Percentiles rank a stretch among this genome's conserved stretches.
phyloP scores from a whole-genome alignment of 1,140 invertebrate genomes.

The Cardiocondyla obscurior region DNA sequence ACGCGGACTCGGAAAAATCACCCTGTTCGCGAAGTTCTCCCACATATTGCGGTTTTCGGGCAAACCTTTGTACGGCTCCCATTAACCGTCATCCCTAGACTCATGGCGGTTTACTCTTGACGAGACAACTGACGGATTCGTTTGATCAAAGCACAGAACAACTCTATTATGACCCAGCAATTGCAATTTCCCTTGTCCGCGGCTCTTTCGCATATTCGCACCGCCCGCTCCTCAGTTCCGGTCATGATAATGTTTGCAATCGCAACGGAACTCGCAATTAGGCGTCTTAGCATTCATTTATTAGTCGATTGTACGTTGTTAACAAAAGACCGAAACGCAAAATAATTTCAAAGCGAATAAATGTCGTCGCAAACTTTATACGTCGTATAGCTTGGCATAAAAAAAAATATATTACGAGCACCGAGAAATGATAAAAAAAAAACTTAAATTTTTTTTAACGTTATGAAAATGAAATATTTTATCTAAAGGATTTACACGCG shows the following conservation, averaged over 20 bases:
- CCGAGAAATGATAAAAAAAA: background rate
- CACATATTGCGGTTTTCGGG: constrained; percentile 34
- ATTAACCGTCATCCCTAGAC: constrained; percentile 20
- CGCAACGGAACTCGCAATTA: background rate
- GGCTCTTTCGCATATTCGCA: background rate
- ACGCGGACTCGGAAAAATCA: constrained; percentile 24
- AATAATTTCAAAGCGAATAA: background rate
- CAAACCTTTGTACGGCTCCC: constrained; percentile 54
- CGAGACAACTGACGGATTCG: constrained; percentile 38
- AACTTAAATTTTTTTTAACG: background rate
- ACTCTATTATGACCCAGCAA: constrained; percentile 15
- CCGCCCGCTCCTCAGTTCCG: background rate
- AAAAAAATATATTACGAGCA: no score
- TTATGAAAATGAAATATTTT: background rate
- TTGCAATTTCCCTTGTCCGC: background rate
- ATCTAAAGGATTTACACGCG: background rate
- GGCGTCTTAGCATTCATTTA: background rate
- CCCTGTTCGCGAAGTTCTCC: background rate
- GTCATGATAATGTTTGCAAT: background rate
- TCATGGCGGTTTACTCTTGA: constrained; percentile 29
- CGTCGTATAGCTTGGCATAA: background rate
- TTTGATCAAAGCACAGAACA: constrained; percentile 53
- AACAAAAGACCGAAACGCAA: background rate
- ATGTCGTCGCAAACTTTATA: background rate
- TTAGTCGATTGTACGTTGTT: background rate